phyloP scores from a whole-genome alignment of 1,140 invertebrate species.

The Drosophila subobscura region DNA sequence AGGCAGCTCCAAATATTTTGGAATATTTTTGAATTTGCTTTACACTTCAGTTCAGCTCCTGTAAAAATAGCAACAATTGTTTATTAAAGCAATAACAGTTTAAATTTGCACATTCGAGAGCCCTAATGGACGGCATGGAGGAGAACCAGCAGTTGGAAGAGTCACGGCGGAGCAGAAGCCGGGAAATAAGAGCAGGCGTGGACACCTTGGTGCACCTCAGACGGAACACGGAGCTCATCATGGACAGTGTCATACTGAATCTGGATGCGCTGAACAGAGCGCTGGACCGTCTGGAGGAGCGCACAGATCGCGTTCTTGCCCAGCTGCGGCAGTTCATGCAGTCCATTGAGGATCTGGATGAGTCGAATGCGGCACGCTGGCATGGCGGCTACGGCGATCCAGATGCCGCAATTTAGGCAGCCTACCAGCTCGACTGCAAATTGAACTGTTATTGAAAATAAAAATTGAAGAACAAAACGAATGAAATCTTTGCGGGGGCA shows the following conservation, averaged over 20 bases:
- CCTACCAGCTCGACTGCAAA: not conserved
- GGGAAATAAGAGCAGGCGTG: not conserved
- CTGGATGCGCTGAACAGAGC: conserved; percentile 25
- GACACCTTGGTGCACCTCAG: not conserved
- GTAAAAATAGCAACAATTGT: not conserved
- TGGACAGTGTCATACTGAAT: conserved; percentile 25
- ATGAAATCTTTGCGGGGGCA: conserved; percentile 68
- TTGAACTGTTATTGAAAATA: conserved; percentile 7
- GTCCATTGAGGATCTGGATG: not conserved
- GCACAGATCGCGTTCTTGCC: conserved; percentile 27
- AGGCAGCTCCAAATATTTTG: too few relatives aligned
- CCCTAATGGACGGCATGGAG: too few relatives aligned
- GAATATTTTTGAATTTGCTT: conserved; percentile 5
- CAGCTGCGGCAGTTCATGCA: conserved; percentile 10
- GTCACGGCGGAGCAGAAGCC: too few relatives aligned
- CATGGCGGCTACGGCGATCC: conserved; percentile 26
- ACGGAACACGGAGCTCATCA: conserved; percentile 29
- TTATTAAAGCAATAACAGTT: not conserved
- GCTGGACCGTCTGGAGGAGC: conserved; percentile 54
- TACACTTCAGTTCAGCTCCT: not conserved
- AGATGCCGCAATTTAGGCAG: conserved; percentile 4
- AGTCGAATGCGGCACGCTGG: not conserved
- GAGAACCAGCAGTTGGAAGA: too few relatives aligned
- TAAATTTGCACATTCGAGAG: not conserved
- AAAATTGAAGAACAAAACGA: not conserved